Conservation (phyloP, 64 coral and sea anemone genomes). For the Actinia tenebrosa region DNA sequence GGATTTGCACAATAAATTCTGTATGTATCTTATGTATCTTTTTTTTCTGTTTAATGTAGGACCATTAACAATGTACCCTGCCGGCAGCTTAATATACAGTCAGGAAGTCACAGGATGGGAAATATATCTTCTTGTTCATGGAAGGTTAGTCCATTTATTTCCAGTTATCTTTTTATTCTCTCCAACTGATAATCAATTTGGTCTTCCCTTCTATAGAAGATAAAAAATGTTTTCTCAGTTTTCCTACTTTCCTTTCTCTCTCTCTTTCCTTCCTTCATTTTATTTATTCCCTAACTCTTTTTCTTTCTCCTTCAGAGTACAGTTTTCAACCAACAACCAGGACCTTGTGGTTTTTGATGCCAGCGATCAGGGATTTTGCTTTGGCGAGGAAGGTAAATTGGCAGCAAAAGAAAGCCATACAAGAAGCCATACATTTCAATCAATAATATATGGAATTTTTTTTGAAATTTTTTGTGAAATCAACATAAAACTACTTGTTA, state of each 20-base stretch:
- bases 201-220: background rate
- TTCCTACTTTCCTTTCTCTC: background rate
- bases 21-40: too few relatives aligned
- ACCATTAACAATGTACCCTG: conserved; percentile 40
- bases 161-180: background rate
- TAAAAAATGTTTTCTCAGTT: too few relatives aligned
- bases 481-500: too few relatives aligned
- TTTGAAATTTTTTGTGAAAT: too few relatives aligned
- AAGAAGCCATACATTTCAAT: too few relatives aligned
- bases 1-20: too few relatives aligned
- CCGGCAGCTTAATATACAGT: conserved; percentile 42
- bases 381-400: conserved; percentile 81
- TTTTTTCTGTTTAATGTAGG: background rate
- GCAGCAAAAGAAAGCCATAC: too few relatives aligned
- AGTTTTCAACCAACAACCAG: conserved; percentile 50
- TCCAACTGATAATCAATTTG: background rate
- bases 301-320: conserved; percentile 25
- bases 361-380: conserved; percentile 66
- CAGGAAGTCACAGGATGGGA: conserved; percentile 63
- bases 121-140: conserved; percentile 65
- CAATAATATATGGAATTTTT: too few relatives aligned
- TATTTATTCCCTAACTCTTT: background rate
- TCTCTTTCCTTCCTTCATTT: background rate
- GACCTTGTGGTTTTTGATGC: conserved; percentile 71
- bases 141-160: conserved; percentile 37